Percentiles rank a stretch among this genome's conserved stretches.
Evolutionary conservation across 2,113 vertebrate species (phyloP).

Genomic region (human): GRCh38 chr11:9336501-9337000

Average conservation of each 20-base stretch:
- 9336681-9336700: not conserved
- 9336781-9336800: not conserved
- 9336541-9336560: too few species aligned
- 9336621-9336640: not conserved
- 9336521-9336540: too few species aligned
- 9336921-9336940: not conserved
- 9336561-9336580: not conserved
- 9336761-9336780: constrained; percentile 3
- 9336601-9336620: not conserved
- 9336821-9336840: too few species aligned
- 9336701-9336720: not conserved
- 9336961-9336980: not conserved
- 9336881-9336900: not conserved
- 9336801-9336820: too few species aligned
- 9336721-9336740: not conserved
- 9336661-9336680: not conserved
- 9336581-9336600: not conserved
- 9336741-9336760: not conserved
- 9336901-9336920: not conserved
- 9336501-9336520: too few species aligned
- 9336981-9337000: constrained; percentile 1
- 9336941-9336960: not conserved
- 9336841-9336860: too few species aligned
- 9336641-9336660: not conserved
- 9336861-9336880: too few species aligned